Evolutionary conservation across 2,888 invertebrate species (phyloP).

Genomic region (Hemistola chrysoprasaria): DNA sequence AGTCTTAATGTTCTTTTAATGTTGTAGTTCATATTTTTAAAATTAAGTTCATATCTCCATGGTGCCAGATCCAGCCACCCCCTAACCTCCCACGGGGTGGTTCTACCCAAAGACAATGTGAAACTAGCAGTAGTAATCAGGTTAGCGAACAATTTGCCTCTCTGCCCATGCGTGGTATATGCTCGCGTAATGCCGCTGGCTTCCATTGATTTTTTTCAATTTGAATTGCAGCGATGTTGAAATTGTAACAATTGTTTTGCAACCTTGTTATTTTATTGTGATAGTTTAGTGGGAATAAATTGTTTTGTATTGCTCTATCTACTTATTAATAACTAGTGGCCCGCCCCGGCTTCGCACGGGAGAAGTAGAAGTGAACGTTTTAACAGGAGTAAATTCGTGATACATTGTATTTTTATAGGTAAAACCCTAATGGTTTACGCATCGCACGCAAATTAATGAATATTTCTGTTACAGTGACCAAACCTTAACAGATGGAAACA

Average conservation of each 20-base stretch:
- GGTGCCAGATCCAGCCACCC: constrained; percentile 20
- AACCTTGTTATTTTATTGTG: constrained; percentile 13
- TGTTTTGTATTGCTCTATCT: not conserved
- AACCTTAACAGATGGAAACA: too few relatives aligned
- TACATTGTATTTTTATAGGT: too few relatives aligned
- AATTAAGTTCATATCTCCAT: constrained; percentile 27
- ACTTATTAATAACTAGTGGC: too few relatives aligned
- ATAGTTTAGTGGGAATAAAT: not conserved
- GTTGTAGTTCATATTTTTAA: constrained; percentile 1
- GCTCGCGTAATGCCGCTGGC: constrained; percentile 27
- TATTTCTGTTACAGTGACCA: too few relatives aligned
- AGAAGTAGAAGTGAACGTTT: too few relatives aligned
- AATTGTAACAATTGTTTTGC: constrained; percentile 30
- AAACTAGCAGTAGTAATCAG: constrained; percentile 85
- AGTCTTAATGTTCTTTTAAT: not conserved
- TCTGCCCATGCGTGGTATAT: constrained; percentile 86
- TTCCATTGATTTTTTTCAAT: constrained; percentile 46
- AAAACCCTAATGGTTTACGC: too few relatives aligned
- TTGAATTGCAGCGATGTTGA: constrained; percentile 20
- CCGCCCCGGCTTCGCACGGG: too few relatives aligned
- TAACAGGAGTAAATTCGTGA: too few relatives aligned
- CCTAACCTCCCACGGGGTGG: constrained; percentile 38
- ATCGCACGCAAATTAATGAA: too few relatives aligned
- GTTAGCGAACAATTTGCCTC: constrained; percentile 91
- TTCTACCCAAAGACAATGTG: constrained; percentile 77